Percentiles rank a stretch among this genome's conserved stretches.
Evolutionary conservation across 2,797 vertebrate species (phyloP).

Genomic region (Pteronotus mesoamericanus): DNA sequence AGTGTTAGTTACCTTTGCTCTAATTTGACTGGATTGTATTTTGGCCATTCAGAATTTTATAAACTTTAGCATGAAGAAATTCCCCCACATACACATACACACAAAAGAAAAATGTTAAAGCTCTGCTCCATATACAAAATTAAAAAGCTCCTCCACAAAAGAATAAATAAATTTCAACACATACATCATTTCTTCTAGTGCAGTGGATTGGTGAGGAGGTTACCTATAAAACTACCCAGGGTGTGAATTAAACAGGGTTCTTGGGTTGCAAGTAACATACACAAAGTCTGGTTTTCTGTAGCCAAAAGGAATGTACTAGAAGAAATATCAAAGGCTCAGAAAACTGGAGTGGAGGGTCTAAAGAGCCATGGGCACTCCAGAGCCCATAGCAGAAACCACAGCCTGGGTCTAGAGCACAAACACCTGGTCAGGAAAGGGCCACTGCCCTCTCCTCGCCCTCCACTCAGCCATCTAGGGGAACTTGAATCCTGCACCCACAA

Average conservation of each 20-base stretch:
- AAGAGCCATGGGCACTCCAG: background rate
- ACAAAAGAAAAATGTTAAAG: background rate
- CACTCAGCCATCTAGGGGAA: background rate
- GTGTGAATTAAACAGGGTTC: background rate
- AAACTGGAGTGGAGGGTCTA: background rate
- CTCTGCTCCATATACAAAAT: background rate
- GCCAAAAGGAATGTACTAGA: background rate
- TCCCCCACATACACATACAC: background rate
- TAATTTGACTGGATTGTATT: background rate
- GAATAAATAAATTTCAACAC: background rate
- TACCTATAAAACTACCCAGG: background rate
- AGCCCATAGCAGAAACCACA: background rate
- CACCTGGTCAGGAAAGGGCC: background rate
- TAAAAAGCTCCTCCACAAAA: background rate
- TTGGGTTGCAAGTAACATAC: background rate
- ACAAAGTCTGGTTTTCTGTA: background rate
- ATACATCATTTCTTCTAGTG: background rate
- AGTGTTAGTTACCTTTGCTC: background rate
- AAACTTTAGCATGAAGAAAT: background rate
- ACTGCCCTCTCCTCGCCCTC: background rate
- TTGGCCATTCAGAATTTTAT: background rate
- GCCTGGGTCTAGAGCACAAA: background rate
- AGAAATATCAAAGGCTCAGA: background rate
- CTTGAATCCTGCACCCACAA: background rate
- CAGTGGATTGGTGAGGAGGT: background rate